Evolutionary conservation across 2,797 vertebrate genomes (phyloP).

Genomic region (Pachyuromys duprasi): DNA sequence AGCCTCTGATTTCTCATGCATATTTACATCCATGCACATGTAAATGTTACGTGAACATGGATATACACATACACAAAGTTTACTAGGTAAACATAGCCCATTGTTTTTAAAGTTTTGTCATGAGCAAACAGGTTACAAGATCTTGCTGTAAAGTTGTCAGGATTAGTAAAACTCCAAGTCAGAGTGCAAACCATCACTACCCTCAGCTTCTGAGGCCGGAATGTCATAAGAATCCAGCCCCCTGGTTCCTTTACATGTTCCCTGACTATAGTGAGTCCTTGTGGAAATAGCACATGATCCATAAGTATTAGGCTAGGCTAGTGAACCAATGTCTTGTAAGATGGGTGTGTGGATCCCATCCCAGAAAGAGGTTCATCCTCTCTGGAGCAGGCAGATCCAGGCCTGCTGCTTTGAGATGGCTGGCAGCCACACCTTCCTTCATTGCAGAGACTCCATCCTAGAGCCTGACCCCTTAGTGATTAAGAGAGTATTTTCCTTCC

Average conservation of each 20-base stretch:
- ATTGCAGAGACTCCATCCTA: background rate
- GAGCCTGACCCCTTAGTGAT: background rate
- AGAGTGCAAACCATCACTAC: background rate
- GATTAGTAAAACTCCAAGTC: background rate
- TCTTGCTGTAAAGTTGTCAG: background rate
- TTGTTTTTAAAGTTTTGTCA: background rate
- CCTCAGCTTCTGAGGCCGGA: rapidly evolving
- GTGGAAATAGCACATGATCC: background rate
- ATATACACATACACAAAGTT: background rate
- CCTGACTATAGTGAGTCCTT: background rate
- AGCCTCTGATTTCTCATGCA: background rate
- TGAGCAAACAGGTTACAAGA: background rate
- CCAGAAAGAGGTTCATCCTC: background rate
- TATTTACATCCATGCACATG: background rate
- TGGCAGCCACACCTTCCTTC: too few species aligned
- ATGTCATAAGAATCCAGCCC: rapidly evolving
- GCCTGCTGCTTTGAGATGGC: background rate
- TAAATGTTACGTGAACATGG: background rate
- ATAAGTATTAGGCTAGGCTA: background rate
- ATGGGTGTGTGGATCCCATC: too few species aligned
- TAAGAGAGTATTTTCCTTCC: background rate
- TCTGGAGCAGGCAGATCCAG: background rate
- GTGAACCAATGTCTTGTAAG: background rate
- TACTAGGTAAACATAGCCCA: background rate
- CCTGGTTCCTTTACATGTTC: background rate